Evolutionary conservation across 2,888 invertebrate species (phyloP), one percentile per base, ranked within the genome.

Genomic region (Cabera pusaria): DNA sequence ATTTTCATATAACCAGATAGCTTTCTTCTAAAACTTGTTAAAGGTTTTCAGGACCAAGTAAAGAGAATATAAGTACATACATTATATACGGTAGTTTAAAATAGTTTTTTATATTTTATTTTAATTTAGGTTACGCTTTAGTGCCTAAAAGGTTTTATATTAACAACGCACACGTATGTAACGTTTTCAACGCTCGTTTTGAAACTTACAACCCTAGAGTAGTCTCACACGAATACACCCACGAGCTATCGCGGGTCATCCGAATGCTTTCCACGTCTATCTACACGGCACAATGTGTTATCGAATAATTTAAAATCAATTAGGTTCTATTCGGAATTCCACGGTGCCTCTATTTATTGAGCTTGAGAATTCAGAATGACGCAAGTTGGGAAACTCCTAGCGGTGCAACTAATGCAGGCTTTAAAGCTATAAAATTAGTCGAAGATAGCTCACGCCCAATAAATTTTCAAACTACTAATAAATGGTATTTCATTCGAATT

Each of bases 251-350:
- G 55, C 36, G 50, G 61, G 55, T 61, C 55, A 67, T 68, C 57
- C 61, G 49, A 60, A 71, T 64, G 64, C 67, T 56, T 63, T 56
- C 50, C 70, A 68, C 66, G 67, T 65, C 44, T 52, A 62, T 61
- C 57, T 46, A 58, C 57, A 52, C 45, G 51, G 48, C 52, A 62
- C 65, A 65, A 55, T 66, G 57, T 67, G 57, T 63, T 64, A 59
- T 51, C 55, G 64, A 64, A 65, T 68, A 68, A 72, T 69, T 71
- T 69, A 66, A 64, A 71, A 69, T 69, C 71, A 71, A 72, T 72
- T 71, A 71, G 59, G 58, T 63, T 55, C 50, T 48, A 56, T 56
- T 62, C 58, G 56, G 61, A 66, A 70, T 69, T 63, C 66, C 60
- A 57, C 54, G 43, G 52, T 49, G 49, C 39, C 37, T 47, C 49